Percentiles rank a stretch among this genome's conserved stretches.
These are phyloP conservation scores for Anabas testudineus DNA, from an alignment of 2,797 vertebrate genomes.

Conservation along the genomic window DNA sequence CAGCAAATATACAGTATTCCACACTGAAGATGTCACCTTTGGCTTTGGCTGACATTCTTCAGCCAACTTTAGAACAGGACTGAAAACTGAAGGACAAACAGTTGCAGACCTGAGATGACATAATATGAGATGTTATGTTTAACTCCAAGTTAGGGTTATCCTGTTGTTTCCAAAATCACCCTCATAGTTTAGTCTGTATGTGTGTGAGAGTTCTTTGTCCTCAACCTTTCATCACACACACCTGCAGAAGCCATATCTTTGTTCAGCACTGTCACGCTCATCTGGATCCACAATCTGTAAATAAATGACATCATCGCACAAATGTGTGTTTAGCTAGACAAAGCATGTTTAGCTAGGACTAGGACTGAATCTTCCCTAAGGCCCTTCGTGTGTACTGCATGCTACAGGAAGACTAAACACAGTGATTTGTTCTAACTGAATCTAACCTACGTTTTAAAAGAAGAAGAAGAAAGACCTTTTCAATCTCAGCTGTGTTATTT, in stretches of 20 bases:
- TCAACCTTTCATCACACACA: conserved; percentile 56
- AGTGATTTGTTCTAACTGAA: conserved; percentile 9
- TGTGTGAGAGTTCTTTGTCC: conserved; percentile 9
- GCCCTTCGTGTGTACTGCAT: conserved; percentile 3
- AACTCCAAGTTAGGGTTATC: conserved; percentile 6
- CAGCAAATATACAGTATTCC: not conserved
- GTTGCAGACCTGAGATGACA: not conserved
- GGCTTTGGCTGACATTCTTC: too few species aligned
- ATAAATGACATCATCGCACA: conserved; percentile 60
- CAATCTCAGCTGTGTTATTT: not conserved
- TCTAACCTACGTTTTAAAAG: conserved; percentile 31
- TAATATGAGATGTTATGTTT: conserved; percentile 11
- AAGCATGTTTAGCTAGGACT: conserved; percentile 38
- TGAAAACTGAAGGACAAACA: not conserved
- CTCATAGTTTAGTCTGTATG: conserved; percentile 5
- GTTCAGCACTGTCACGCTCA: conserved; percentile 33
- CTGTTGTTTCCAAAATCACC: conserved; percentile 5
- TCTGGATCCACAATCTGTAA: conserved; percentile 49
- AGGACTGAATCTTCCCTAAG: conserved; percentile 6
- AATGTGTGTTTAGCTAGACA: conserved; percentile 32
- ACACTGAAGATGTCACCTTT: too few species aligned
- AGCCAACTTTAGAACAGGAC: not conserved
- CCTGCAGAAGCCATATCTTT: conserved; percentile 69
- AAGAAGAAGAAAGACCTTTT: not conserved
- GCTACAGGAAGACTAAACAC: conserved; percentile 59